Conservation (phyloP, 2,797 vertebrate species). For the Pachyuromys duprasi region DNA sequence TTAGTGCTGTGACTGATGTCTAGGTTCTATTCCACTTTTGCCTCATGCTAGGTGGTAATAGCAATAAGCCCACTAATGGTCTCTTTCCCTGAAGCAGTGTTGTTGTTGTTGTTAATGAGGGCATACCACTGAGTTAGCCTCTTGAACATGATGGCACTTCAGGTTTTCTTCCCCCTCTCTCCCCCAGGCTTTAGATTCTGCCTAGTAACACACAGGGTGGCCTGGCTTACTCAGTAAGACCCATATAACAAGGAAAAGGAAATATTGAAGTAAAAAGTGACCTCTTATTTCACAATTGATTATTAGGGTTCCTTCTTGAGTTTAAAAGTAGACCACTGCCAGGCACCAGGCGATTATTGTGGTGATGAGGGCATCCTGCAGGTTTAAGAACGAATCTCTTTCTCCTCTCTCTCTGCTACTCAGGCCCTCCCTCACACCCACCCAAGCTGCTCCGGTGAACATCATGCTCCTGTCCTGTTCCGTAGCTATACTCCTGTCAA, state of each 20-base stretch:
- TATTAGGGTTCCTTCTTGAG: not conserved
- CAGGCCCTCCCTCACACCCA: not conserved
- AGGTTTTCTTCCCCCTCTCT: not conserved
- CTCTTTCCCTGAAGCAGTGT: constrained; percentile 27
- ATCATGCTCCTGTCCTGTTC: rapidly evolving
- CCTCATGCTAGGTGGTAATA: not conserved
- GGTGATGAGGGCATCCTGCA: not conserved
- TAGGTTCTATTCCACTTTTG: not conserved
- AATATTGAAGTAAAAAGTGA: not conserved
- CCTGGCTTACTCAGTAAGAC: not conserved
- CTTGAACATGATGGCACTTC: not conserved
- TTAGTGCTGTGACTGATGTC: not conserved
- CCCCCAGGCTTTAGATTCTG: not conserved
- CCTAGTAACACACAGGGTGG: not conserved
- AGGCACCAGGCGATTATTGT: not conserved
- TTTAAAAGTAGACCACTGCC: not conserved
- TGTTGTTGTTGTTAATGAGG: constrained; percentile 30
- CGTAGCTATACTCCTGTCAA: not conserved
- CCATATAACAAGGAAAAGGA: constrained; percentile 8
- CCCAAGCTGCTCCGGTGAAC: not conserved
- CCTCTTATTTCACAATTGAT: not conserved
- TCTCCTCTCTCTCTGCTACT: not conserved
- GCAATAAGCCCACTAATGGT: not conserved
- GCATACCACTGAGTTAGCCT: not conserved
- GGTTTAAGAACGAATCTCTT: not conserved